Evolutionary conservation across 2,888 invertebrate genomes (phyloP), one percentile per base, ranked within the genome.

Genomic region (Eudasyphora cyanicolor): DNA sequence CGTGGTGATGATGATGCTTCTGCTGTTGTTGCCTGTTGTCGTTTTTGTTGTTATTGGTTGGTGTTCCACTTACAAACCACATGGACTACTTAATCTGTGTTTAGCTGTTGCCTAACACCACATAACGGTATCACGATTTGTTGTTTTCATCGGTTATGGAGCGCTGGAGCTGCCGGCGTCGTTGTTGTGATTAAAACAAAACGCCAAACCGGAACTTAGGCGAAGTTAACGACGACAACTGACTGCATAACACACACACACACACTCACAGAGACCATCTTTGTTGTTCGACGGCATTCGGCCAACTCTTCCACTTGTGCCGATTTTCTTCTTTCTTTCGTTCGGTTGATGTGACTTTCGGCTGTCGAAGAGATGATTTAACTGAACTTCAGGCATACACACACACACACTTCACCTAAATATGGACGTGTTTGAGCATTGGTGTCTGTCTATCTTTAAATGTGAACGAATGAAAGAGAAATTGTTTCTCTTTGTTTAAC

Each of bases 31-130:
- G 10, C 60, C 29, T n/a, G n/a, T n/a, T n/a, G 45, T 12, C 12
- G 64, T 6, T 64, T 35, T 17, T 64, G 35, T 35, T 62, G 32
- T 35, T 35, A 17, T n/a, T 67, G 67, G 42, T 24, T 75, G 57
- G 35, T 78, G 81, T 81, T 76, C 81, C 78, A 84, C 81, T 81
- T 84, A 64, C 60, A 38, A 76, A 75, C 71, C 78, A 69, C 67
- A 76, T 81, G 81, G 60, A 81, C 76, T 60, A 81, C 19, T 57
- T 80, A 80, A 62, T 74, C 69, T 67, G 54, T 69, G 76, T 67
- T 60, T 29, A 42, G 42, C 29, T 38, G 64, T 78, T 84, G 81
- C 81, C 81, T 69, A 81, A 84, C 75, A 81, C 67, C 71, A 51
- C 38, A 69, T 74, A 80, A 84, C 80, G 78, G 83, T 80, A 80